Evolutionary conservation across 2,113 vertebrate species (phyloP).

Genomic region (Todiramphus chloris): DNA sequence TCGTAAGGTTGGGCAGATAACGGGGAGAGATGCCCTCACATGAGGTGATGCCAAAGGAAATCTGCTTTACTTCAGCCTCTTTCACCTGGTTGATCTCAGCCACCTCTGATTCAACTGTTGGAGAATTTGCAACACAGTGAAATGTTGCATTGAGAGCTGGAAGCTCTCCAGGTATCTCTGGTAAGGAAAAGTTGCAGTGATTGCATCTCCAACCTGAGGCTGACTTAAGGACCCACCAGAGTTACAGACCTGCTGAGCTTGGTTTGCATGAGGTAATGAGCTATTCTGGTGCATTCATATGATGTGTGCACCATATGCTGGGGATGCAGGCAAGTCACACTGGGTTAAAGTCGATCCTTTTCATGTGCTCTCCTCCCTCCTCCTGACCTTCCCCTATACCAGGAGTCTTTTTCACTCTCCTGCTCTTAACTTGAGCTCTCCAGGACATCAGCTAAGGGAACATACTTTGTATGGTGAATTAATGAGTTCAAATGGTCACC

Average conservation of each 20-base stretch:
- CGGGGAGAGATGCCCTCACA: not conserved
- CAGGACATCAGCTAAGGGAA: not conserved
- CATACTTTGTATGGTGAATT: slow-evolving; percentile 42
- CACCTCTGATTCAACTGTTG: not conserved
- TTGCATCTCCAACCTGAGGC: not conserved
- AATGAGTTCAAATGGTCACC: slow-evolving; percentile 49
- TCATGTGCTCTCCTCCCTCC: not conserved
- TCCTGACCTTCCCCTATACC: not conserved
- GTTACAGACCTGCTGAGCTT: not conserved
- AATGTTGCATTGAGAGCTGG: not conserved
- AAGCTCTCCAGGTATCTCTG: not conserved
- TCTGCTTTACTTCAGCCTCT: not conserved
- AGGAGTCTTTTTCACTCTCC: not conserved
- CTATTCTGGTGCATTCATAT: not conserved
- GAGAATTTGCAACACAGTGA: not conserved
- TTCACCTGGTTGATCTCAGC: not conserved
- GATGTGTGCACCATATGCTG: not conserved
- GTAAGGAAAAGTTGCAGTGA: not conserved
- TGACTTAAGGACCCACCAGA: not conserved
- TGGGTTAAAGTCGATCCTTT: not conserved
- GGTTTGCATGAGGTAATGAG: not conserved
- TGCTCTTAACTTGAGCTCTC: slow-evolving; percentile 11
- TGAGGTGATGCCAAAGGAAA: not conserved
- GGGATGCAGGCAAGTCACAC: not conserved
- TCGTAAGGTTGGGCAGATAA: accelerated